phyloP scores from a whole-genome alignment of 2,113 vertebrate genomes.

The Odontophorus gujanensis region DNA sequence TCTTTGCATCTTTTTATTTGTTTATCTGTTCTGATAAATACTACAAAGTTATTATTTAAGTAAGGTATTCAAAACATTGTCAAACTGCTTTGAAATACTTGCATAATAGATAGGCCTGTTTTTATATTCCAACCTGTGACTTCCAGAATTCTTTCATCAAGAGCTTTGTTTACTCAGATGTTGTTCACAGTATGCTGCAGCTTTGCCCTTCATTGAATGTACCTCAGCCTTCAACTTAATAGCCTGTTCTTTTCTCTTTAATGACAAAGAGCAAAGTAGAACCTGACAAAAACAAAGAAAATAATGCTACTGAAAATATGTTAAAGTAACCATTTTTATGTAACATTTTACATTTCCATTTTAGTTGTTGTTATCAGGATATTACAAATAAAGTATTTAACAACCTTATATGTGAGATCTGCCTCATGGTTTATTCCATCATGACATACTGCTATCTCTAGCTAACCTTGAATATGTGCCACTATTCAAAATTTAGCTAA shows the following conservation, averaged over 20 bases:
- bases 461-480: background rate
- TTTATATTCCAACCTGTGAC: background rate
- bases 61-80: background rate
- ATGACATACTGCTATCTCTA: background rate
- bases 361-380: background rate
- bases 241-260: background rate
- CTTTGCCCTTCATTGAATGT: background rate
- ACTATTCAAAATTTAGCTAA: background rate
- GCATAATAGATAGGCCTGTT: background rate
- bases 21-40: background rate
- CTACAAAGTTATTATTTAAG: background rate
- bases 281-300: background rate
- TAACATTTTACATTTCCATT: background rate
- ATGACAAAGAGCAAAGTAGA: background rate
- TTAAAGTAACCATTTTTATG: background rate
- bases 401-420: background rate
- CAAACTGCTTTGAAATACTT: background rate
- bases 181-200: background rate
- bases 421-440: background rate
- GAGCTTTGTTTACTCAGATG: background rate
- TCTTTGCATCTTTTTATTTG: background rate
- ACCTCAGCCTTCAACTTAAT: conserved; percentile 11
- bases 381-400: background rate
- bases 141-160: conserved; percentile 21
- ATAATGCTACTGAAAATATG: background rate